These are phyloP conservation scores for Nemotelus nigrinus DNA, from an alignment of 2,888 invertebrate genomes.

Conservation along the genomic window DNA sequence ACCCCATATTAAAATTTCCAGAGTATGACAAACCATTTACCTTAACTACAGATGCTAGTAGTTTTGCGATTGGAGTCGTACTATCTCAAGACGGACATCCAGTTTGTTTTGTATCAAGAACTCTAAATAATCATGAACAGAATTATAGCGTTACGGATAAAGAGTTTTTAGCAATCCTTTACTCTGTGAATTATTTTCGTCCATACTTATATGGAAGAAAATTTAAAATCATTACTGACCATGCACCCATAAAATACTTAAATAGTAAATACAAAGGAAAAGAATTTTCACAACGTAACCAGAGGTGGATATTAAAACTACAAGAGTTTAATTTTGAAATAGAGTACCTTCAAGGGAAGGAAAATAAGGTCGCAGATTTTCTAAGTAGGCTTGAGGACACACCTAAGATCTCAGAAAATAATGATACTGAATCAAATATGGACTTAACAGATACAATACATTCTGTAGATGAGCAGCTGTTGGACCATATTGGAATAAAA, in stretches of 20 bases:
- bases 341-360: constrained; percentile 40
- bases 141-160: constrained; percentile 49
- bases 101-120: constrained; percentile 47
- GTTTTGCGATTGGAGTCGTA: constrained; percentile 46
- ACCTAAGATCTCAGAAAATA: constrained; percentile 44
- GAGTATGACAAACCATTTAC: constrained; percentile 43
- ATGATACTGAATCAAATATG: constrained; percentile 44
- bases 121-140: constrained; percentile 46
- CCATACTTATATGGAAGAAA: constrained; percentile 49
- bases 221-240: constrained; percentile 49
- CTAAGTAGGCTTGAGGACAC: constrained; percentile 48
- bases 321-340: constrained; percentile 47
- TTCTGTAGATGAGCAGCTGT: constrained; percentile 40
- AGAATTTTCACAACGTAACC: constrained; percentile 47
- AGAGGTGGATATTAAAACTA: constrained; percentile 49
- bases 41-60: constrained; percentile 44
- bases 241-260: constrained; percentile 49
- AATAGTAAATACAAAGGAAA: constrained; percentile 49
- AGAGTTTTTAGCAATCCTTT: constrained; percentile 49
- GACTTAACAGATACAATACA: constrained; percentile 41
- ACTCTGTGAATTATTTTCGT: constrained; percentile 46
- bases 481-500: constrained; percentile 49
- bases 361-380: constrained; percentile 49
- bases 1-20: constrained; percentile 45
- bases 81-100: constrained; percentile 47